Conservation (phyloP, 2,797 vertebrate species). For the Dromococcyx pavoninus region DNA sequence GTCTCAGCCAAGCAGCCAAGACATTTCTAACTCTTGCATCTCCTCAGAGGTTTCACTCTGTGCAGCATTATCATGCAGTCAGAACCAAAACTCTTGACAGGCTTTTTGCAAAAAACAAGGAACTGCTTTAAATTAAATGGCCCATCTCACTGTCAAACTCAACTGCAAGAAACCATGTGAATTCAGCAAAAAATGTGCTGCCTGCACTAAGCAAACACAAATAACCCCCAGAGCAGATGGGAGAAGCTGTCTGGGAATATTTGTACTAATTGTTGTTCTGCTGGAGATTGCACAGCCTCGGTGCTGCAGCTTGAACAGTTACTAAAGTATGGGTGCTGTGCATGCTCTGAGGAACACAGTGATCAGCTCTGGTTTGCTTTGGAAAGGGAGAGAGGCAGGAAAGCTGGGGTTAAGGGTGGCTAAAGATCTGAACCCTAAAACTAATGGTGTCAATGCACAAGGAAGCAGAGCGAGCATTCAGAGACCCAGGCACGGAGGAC, state of each 20-base stretch:
- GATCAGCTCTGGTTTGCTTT: not conserved
- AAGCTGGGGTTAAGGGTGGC: not conserved
- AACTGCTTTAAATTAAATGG: not conserved
- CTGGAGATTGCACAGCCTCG: not conserved
- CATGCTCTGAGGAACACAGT: accelerated
- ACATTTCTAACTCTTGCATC: not conserved
- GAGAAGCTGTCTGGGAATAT: constrained; percentile 35
- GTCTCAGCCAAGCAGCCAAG: not conserved
- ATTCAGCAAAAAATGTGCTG: not conserved
- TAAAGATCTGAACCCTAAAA: not conserved
- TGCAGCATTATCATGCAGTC: not conserved
- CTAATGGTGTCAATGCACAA: not conserved
- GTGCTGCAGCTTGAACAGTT: not conserved
- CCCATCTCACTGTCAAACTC: not conserved
- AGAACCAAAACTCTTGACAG: not conserved
- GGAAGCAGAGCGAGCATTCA: not conserved
- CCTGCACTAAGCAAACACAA: not conserved
- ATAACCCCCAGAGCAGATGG: not conserved
- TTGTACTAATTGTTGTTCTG: not conserved
- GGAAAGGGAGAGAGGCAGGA: not conserved
- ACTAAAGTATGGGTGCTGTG: not conserved
- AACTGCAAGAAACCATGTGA: not conserved
- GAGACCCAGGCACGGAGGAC: not conserved
- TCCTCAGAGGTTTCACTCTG: not conserved
- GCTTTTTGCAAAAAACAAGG: not conserved